These are phyloP conservation scores for Rhagoletis pomonella DNA, from an alignment of 1,140 invertebrate genomes.

Conservation along the genomic window DNA sequence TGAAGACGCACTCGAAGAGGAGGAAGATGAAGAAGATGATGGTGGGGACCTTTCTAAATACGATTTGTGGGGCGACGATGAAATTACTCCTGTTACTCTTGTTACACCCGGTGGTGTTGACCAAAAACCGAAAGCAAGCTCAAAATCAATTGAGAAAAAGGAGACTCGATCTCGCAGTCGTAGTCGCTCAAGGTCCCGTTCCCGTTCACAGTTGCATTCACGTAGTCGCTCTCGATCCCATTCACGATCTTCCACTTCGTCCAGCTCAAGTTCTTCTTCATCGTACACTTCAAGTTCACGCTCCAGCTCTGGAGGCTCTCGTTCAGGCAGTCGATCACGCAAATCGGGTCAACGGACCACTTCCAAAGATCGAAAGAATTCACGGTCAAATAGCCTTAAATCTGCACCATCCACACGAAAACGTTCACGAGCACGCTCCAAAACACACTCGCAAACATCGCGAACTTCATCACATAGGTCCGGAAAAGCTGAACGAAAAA, in stretches of 20 bases:
- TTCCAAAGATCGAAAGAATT: slow-evolving; percentile 6
- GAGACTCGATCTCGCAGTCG: slow-evolving; percentile 45
- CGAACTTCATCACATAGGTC: slow-evolving; percentile 35
- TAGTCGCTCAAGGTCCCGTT: slow-evolving; percentile 63
- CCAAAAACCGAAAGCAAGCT: slow-evolving; percentile 68
- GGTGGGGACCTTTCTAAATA: slow-evolving; percentile 89
- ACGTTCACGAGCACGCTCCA: slow-evolving; percentile 50
- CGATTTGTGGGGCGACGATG: slow-evolving; percentile 84
- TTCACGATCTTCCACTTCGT: slow-evolving; percentile 67
- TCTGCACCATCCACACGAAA: slow-evolving; percentile 52
- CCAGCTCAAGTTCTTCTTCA: slow-evolving; percentile 64
- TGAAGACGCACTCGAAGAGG: slow-evolving; percentile 73
- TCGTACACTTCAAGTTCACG: slow-evolving; percentile 59
- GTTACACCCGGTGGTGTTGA: slow-evolving; percentile 64
- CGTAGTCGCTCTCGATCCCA: slow-evolving; percentile 60
- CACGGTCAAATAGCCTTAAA: slow-evolving; percentile 53
- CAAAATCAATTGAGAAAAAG: slow-evolving; percentile 47
- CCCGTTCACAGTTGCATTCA: slow-evolving; percentile 55
- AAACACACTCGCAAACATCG: slow-evolving; percentile 44
- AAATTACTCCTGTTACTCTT: slow-evolving; percentile 55
- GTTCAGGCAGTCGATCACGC: slow-evolving; percentile 11
- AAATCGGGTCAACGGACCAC: slow-evolving; percentile 11
- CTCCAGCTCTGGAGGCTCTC: slow-evolving; percentile 60
- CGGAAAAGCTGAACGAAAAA: slow-evolving; percentile 12
- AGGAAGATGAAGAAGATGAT: slow-evolving; percentile 80